phyloP scores from a whole-genome alignment of 2,113 vertebrate species.

The Origma solitaria region DNA sequence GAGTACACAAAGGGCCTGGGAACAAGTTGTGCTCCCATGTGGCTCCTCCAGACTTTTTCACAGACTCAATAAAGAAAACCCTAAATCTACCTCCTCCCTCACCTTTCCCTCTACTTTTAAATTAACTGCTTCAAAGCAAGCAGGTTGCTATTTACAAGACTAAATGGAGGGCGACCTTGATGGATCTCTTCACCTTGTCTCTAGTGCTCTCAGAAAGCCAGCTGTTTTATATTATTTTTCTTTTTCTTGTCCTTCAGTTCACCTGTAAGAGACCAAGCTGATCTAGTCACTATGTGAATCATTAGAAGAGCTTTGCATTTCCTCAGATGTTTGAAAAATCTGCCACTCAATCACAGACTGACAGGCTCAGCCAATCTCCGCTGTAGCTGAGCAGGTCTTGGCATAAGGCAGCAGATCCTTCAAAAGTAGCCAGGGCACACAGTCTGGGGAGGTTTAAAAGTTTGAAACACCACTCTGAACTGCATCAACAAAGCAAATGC shows the following conservation, averaged over 20 bases:
- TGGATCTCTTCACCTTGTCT: neutral
- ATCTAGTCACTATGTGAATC: neutral
- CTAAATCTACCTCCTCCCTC: neutral
- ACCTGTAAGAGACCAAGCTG: neutral
- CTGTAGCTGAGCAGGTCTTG: accelerated
- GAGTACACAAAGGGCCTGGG: neutral
- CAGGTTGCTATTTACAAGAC: neutral
- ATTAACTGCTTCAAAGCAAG: neutral
- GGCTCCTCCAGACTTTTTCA: neutral
- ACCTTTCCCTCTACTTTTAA: neutral
- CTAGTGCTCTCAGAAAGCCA: neutral
- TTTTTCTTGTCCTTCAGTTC: neutral
- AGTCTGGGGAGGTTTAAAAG: neutral
- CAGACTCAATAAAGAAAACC: neutral
- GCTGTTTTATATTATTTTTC: neutral
- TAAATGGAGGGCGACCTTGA: neutral
- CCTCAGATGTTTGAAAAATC: neutral
- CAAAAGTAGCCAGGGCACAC: neutral
- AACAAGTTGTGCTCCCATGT: accelerated
- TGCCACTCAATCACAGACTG: neutral
- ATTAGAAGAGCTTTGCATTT: neutral
- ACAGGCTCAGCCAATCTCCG: neutral
- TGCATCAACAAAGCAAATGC: neutral
- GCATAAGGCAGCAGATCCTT: neutral
- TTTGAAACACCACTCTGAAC: neutral